Evolutionary conservation across 2,113 vertebrate genomes (phyloP).

Genomic region (Myxocyprinus asiaticus): DNA sequence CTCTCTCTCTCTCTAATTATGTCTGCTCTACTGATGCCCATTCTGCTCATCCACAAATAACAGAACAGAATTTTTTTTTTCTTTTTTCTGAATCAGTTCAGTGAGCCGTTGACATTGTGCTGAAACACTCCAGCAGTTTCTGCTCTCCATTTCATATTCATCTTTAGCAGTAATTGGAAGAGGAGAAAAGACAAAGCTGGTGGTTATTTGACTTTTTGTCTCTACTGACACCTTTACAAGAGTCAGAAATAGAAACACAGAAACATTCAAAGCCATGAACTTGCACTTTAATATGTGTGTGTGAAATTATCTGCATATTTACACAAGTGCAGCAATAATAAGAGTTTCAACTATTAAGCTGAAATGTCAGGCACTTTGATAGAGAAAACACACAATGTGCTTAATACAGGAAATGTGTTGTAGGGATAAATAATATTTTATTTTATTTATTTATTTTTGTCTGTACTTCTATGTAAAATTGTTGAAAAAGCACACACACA

Average conservation of each 20-base stretch:
- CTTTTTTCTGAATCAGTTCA: not conserved
- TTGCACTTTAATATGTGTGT: conserved; percentile 5
- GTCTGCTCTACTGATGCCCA: not conserved
- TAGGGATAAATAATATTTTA: not conserved
- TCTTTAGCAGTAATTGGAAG: conserved; percentile 29
- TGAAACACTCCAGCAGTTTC: conserved; percentile 4
- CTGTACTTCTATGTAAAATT: no score
- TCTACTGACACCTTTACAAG: not conserved
- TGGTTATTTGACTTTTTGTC: conserved; percentile 6
- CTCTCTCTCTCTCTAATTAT: no score
- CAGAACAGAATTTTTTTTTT: not conserved
- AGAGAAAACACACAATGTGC: not conserved
- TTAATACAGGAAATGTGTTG: not conserved
- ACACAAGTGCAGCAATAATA: no score
- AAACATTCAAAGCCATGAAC: conserved; percentile 9
- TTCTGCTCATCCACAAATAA: conserved; percentile 40
- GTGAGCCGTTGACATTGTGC: not conserved
- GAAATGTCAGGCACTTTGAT: not conserved
- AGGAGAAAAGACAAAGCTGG: not conserved
- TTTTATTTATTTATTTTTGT: not conserved
- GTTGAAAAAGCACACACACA: no score
- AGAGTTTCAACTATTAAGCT: not conserved
- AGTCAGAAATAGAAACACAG: not conserved
- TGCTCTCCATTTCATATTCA: conserved; percentile 4
- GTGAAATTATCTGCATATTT: not conserved